These are phyloP conservation scores for Pyrocephalus nanus DNA, from an alignment of 2,797 vertebrate genomes.

Conservation along the genomic window DNA sequence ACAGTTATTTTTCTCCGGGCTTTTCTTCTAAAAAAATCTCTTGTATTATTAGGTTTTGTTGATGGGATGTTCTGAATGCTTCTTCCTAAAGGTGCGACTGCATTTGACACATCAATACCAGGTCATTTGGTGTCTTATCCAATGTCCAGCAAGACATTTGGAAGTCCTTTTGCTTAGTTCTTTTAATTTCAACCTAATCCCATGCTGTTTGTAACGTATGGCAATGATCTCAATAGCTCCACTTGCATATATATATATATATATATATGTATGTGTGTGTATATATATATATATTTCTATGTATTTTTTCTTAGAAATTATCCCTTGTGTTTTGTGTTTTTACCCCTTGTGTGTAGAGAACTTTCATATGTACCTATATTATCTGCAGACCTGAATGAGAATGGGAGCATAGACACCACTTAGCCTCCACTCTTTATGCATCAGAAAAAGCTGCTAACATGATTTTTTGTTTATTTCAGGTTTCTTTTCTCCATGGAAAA, in stretches of 20 bases:
- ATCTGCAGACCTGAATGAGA: slow-evolving; percentile 19
- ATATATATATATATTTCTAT: not conserved
- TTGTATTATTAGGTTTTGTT: slow-evolving; percentile 59
- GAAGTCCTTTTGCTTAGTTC: slow-evolving; percentile 54
- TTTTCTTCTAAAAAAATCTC: slow-evolving; percentile 45
- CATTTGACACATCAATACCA: slow-evolving; percentile 54
- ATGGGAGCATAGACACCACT: not conserved
- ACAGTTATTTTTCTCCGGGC: not conserved
- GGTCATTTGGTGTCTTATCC: slow-evolving; percentile 59
- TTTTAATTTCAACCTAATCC: slow-evolving; percentile 55
- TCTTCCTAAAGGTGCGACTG: slow-evolving; percentile 55
- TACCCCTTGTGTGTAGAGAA: slow-evolving; percentile 31
- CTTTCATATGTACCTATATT: slow-evolving; percentile 6
- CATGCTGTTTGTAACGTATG: slow-evolving; percentile 65
- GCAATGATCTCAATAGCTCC: slow-evolving; percentile 59
- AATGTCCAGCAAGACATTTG: slow-evolving; percentile 53
- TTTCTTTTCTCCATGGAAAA: slow-evolving; percentile 99
- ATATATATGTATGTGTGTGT: not conserved
- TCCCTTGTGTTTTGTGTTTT: slow-evolving; percentile 32
- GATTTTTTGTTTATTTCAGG: slow-evolving; percentile 89
- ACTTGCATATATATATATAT: not conserved
- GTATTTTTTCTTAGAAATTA: slow-evolving; percentile 48
- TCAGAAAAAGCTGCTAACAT: slow-evolving; percentile 76
- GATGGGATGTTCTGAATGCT: slow-evolving; percentile 58
- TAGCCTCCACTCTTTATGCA: slow-evolving; percentile 30